These are phyloP conservation scores for Heliconius hewitsoni DNA, from an alignment of 1,140 invertebrate genomes.

Conservation along the genomic window DNA sequence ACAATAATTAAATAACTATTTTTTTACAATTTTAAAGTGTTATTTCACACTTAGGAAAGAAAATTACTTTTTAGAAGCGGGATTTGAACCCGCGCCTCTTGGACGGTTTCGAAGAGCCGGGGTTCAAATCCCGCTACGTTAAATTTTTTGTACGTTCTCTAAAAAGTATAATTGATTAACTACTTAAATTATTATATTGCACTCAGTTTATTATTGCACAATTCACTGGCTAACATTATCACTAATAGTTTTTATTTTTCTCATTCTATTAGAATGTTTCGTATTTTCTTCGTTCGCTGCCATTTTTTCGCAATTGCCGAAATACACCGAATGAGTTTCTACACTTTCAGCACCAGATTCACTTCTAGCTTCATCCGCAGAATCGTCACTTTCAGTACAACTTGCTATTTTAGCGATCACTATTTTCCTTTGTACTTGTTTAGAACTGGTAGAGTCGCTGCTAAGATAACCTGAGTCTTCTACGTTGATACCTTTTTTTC, in stretches of 20 bases:
- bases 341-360: constrained; percentile 92
- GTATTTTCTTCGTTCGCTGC: constrained; percentile 45
- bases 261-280: constrained; percentile 49
- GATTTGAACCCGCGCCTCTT: no score
- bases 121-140: no score
- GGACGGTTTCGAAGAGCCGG: no score
- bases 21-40: no score
- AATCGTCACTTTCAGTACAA: constrained; percentile 86
- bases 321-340: constrained; percentile 91
- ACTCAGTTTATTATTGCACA: constrained; percentile 50
- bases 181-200: constrained; percentile 39
- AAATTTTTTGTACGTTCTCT: no score
- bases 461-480: constrained; percentile 89
- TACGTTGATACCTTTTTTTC: constrained; percentile 65
- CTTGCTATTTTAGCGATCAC: constrained; percentile 73
- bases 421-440: constrained; percentile 64
- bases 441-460: constrained; percentile 86
- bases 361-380: constrained; percentile 89
- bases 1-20: constrained; percentile 1
- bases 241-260: constrained; percentile 49
- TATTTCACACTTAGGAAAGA: no score
- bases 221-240: constrained; percentile 37
- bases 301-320: constrained; percentile 82
- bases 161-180: background rate
- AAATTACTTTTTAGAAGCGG: no score